These are phyloP conservation scores for Otus sunia DNA, from an alignment of 2,113 vertebrate species.

Conservation along the genomic window DNA sequence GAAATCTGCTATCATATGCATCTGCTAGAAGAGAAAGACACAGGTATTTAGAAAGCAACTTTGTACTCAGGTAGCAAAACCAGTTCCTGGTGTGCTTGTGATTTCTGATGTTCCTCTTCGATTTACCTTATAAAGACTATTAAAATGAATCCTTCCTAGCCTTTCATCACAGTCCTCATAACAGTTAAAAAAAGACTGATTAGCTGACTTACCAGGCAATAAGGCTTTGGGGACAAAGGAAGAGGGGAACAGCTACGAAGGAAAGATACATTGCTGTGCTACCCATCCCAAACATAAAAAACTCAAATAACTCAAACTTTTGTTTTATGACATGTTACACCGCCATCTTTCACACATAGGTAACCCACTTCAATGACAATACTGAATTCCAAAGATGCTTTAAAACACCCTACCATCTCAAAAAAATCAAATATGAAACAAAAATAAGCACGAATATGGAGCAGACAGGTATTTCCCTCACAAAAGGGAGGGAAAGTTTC, in stretches of 20 bases:
- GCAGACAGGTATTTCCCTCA: neutral
- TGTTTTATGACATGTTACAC: neutral
- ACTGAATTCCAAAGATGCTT: neutral
- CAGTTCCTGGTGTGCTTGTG: neutral
- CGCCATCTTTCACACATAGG: neutral
- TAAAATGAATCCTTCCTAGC: neutral
- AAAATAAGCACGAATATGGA: neutral
- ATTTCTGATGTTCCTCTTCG: neutral
- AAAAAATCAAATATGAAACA: neutral
- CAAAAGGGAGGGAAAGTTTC: neutral
- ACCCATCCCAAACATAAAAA: neutral
- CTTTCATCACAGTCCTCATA: neutral
- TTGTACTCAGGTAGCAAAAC: neutral
- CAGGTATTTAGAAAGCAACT: neutral
- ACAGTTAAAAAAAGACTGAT: neutral
- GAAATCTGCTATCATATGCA: neutral
- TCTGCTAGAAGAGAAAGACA: neutral
- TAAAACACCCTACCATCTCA: neutral
- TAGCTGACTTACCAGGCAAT: neutral
- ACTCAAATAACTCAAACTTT: neutral
- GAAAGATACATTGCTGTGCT: neutral
- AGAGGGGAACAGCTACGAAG: neutral
- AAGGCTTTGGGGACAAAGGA: neutral
- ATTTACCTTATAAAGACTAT: neutral
- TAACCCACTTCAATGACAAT: neutral